phyloP scores from a whole-genome alignment of 2,797 vertebrate genomes.

The Jordanella pulchra region DNA sequence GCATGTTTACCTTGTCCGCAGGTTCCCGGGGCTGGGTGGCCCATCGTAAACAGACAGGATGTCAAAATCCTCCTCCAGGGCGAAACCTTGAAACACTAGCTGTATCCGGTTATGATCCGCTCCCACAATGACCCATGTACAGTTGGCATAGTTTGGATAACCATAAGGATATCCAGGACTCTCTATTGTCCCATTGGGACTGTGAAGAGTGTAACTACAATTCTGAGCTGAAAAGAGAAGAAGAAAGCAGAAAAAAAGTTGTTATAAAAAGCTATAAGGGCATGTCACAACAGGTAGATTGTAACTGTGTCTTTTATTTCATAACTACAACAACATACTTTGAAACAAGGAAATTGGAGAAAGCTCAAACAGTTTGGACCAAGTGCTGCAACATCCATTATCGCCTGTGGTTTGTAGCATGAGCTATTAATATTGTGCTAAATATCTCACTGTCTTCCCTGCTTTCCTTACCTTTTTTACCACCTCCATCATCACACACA shows the following conservation, averaged over 20 bases:
- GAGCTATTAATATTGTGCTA: constrained; percentile 57
- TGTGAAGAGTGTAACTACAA: constrained; percentile 92
- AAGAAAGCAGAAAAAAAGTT: constrained; percentile 19
- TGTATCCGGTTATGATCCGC: constrained; percentile 96
- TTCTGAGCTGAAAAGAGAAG: constrained; percentile 87
- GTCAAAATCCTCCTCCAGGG: constrained; percentile 97
- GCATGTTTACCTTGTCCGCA: constrained; percentile 87
- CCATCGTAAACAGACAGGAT: constrained; percentile 95
- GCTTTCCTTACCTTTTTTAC: constrained; percentile 27
- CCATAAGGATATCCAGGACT: constrained; percentile 97
- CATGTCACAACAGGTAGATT: neutral
- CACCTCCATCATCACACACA: constrained; percentile 55
- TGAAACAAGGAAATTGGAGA: constrained; percentile 22
- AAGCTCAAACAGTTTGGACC: constrained; percentile 39
- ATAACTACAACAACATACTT: constrained; percentile 2
- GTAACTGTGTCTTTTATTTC: neutral
- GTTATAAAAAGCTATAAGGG: constrained; percentile 28
- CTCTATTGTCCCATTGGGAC: constrained; percentile 94
- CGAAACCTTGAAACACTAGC: constrained; percentile 97
- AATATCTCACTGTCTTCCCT: constrained; percentile 44
- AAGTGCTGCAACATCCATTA: constrained; percentile 56
- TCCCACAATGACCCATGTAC: constrained; percentile 94
- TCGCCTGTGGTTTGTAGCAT: constrained; percentile 39
- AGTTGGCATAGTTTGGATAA: constrained; percentile 99
- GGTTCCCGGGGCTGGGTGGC: constrained; percentile 88